phyloP scores from a whole-genome alignment of 1,140 invertebrate species.

The Zaprionus tsacasi region DNA sequence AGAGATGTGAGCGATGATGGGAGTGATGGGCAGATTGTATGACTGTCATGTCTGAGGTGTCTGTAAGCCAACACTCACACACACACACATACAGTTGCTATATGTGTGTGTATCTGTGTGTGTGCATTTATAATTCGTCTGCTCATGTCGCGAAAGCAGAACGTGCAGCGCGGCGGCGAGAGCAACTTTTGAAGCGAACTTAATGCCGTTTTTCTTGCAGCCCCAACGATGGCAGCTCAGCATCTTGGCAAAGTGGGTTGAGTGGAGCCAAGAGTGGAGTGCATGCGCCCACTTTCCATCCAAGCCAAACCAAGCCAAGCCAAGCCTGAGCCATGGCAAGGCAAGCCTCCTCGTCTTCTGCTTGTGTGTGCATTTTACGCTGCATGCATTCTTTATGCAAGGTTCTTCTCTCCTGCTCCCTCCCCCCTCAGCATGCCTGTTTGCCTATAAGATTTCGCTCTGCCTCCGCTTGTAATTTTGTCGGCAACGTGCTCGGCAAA shows the following conservation, averaged over 20 bases:
- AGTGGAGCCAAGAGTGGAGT: neutral
- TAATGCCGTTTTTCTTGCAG: conserved; percentile 64
- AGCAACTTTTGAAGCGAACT: conserved; percentile 56
- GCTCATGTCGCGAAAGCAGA: conserved; percentile 48
- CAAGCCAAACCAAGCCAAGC: neutral
- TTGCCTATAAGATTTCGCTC: conserved; percentile 67
- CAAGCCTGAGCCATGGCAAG: neutral
- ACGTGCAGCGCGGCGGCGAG: conserved; percentile 7
- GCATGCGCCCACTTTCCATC: conserved; percentile 38
- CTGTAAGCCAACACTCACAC: conserved; percentile 47
- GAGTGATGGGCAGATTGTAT: conserved; percentile 44
- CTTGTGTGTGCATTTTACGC: conserved; percentile 72
- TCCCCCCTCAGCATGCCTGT: conserved; percentile 1
- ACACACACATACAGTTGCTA: neutral
- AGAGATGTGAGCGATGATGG: too few species aligned
- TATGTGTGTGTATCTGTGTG: conserved; percentile 37
- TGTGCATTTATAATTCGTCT: conserved; percentile 75
- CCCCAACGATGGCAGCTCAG: neutral
- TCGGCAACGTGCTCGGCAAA: conserved; percentile 44
- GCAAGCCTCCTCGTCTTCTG: conserved; percentile 26
- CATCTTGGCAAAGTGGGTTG: neutral
- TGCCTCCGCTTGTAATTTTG: conserved; percentile 19
- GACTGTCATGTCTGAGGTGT: conserved; percentile 50
- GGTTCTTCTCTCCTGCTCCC: neutral
- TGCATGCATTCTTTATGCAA: conserved; percentile 73